Conservation (phyloP, 2,113 vertebrate species). For the Oreotragus oreotragus region DNA sequence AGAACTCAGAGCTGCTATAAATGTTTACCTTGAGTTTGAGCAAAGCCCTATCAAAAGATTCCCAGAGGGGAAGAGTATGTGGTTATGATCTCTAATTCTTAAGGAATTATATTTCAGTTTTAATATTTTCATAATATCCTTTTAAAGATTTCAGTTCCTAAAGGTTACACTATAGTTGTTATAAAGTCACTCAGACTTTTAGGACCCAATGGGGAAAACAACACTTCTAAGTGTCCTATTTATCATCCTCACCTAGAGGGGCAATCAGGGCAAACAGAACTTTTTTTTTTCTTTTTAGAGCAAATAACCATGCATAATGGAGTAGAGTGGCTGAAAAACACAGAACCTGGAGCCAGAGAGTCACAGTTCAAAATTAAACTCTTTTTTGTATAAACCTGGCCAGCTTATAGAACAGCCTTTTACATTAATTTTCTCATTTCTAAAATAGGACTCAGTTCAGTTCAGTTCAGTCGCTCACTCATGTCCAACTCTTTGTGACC, state of each 20-base stretch:
- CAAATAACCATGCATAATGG: neutral
- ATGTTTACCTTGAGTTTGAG: neutral
- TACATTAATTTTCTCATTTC: neutral
- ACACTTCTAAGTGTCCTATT: neutral
- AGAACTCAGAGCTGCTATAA: neutral
- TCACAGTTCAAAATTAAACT: neutral
- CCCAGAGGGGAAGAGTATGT: accelerated
- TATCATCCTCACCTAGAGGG: neutral
- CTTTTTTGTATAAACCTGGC: neutral
- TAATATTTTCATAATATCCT: neutral
- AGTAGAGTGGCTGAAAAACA: neutral
- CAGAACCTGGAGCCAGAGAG: neutral
- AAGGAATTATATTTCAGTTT: neutral
- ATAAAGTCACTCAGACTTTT: neutral
- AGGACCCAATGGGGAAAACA: neutral
- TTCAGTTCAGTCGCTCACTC: too few species aligned
- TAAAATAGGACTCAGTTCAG: neutral
- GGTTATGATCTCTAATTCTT: neutral
- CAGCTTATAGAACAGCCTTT: neutral
- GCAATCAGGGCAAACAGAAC: neutral
- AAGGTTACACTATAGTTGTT: neutral
- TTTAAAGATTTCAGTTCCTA: neutral
- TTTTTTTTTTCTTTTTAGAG: neutral
- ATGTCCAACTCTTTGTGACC: too few species aligned
- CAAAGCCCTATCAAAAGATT: neutral